Evolutionary conservation across 2,797 vertebrate genomes (phyloP), one percentile per base, ranked within the genome.

Genomic region (Tachyglossus aculeatus): DNA sequence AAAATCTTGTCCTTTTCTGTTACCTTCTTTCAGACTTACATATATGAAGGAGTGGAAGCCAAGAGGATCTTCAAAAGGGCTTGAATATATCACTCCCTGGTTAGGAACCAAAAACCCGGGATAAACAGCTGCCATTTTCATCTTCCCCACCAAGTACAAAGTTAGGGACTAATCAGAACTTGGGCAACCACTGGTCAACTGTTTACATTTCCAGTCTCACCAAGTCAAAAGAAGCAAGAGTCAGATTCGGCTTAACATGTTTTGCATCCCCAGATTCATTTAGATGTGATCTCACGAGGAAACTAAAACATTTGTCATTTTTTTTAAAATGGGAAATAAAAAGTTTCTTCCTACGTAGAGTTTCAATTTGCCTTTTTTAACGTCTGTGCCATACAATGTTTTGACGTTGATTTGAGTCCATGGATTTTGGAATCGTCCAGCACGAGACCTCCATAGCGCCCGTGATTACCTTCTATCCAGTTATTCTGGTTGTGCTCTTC

Each of bases 51-150:
- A 55, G 94, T 96, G 31, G 93, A 97, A 12, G 94, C 96, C 56
- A 98, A 95, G 87, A 95, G 97, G 80, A 83, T 95, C 90, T 98
- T 97, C 90, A 99, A 98, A 83, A 96, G 77, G 73, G 63, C 4
- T 43, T 99, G 88, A 91, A 45, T n/a, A n/a, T 9, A 5, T 41
- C 33, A 25, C 27, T 60, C 65, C 34, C 10, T 38, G 9, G 21
- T 61, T n/a, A 14, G 60, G 7, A 31, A 33, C 31, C 16, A 41
- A 60, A 47, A 50, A 74, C 4, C 19, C 54, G 50, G 40, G 21
- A n/a, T 2, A 3, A 40, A 43, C 29, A n/a, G 44, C 63, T 43
- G 14, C 21, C 33, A 7, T 0, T 43, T 27, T 9, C 13, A 41
- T 75, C 25, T n/a, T 58, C 55, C 15, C 24, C 10, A 53, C 5